These are phyloP conservation scores for Porites rus DNA, from an alignment of 92 coral and sea anemone genomes.

Conservation along the genomic window DNA sequence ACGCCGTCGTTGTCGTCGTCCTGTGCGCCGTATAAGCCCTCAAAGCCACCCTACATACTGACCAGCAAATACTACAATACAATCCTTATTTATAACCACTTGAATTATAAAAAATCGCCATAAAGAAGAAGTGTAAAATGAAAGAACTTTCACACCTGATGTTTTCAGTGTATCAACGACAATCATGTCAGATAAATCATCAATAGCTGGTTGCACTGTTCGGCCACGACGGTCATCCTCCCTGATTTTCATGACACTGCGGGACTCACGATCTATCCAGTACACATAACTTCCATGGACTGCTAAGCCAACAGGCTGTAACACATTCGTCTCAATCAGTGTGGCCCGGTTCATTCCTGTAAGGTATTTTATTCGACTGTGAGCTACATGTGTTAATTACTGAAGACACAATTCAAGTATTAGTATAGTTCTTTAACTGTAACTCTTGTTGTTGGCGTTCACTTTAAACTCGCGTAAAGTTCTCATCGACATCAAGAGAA, in stretches of 20 bases:
- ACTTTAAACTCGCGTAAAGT: no score
- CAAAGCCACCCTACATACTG: no score
- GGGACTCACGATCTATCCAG: slow-evolving; percentile 85
- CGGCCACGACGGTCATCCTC: slow-evolving; percentile 27
- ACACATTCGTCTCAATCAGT: slow-evolving; percentile 70
- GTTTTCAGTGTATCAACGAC: slow-evolving; percentile 69
- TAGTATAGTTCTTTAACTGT: no score
- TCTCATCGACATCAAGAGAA: no score
- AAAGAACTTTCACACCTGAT: slow-evolving; percentile 34
- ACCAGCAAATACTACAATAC: no score
- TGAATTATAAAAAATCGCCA: neutral
- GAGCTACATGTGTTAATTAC: neutral
- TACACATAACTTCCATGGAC: slow-evolving; percentile 77
- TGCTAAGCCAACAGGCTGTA: slow-evolving; percentile 81
- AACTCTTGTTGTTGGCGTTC: no score
- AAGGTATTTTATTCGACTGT: neutral
- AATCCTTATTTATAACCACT: neutral
- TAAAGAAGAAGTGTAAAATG: no score
- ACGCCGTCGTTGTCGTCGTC: no score
- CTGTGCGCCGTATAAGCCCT: no score
- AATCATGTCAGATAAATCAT: slow-evolving; percentile 77
- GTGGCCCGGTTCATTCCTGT: slow-evolving; percentile 63
- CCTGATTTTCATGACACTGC: slow-evolving; percentile 63
- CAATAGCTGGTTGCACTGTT: slow-evolving; percentile 68
- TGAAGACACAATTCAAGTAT: neutral